Evolutionary conservation across 2,888 invertebrate species (phyloP).

Genomic region (Erpobdella octoculata): DNA sequence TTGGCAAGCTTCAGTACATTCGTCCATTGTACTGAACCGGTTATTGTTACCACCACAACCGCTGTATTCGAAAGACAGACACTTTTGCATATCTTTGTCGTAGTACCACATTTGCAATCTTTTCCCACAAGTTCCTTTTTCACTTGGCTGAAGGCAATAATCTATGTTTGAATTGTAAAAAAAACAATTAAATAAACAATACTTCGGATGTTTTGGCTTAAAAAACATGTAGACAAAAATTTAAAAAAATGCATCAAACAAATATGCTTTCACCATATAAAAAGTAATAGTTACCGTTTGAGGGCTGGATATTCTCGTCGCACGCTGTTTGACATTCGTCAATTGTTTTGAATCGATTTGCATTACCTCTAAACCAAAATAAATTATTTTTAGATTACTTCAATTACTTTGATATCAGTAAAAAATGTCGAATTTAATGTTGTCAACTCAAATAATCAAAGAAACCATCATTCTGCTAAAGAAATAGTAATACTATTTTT

Average conservation of each 20-base stretch:
- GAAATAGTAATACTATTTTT: neutral
- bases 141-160: slow-evolving; percentile 60
- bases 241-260: no score
- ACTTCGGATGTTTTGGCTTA: no score
- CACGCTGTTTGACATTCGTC: slow-evolving; percentile 38
- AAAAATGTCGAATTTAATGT: neutral
- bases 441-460: no score
- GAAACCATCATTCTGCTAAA: no score
- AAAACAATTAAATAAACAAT: no score
- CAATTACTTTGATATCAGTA: neutral
- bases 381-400: neutral
- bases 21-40: slow-evolving; percentile 58
- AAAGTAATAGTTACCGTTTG: no score
- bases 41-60: slow-evolving; percentile 80
- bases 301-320: no score
- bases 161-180: no score
- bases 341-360: slow-evolving; percentile 64
- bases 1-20: slow-evolving; percentile 36
- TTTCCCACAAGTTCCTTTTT: slow-evolving; percentile 66
- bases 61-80: slow-evolving; percentile 67
- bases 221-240: no score
- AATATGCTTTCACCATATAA: no score
- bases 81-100: slow-evolving; percentile 59
- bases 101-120: slow-evolving; percentile 65
- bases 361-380: slow-evolving; percentile 62